These are phyloP conservation scores for Dromaius novaehollandiae DNA, from an alignment of 2,113 vertebrate species.

Conservation along the genomic window DNA sequence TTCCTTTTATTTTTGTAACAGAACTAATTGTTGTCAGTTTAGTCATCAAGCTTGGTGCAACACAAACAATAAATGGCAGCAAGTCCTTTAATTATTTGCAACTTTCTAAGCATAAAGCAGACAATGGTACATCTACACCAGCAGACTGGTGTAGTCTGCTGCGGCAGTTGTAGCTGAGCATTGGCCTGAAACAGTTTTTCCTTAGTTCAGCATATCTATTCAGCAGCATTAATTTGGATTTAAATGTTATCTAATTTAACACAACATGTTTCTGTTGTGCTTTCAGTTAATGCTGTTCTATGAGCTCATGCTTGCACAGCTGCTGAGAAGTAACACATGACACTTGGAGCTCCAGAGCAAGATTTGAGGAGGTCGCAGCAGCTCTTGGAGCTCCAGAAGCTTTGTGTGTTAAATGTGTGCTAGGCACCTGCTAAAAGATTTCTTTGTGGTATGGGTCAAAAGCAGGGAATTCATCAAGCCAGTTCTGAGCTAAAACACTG, in stretches of 20 bases:
- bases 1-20: background rate
- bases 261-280: background rate
- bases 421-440: background rate
- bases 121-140: background rate
- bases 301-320: background rate
- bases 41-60: background rate
- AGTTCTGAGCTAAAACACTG: background rate
- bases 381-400: background rate
- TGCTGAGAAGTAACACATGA: background rate
- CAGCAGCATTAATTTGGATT: background rate
- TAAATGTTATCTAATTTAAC: background rate
- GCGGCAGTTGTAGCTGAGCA: background rate
- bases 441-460: background rate
- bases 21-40: background rate
- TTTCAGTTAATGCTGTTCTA: background rate
- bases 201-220: background rate
- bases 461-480: background rate
- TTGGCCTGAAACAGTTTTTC: background rate
- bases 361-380: background rate
- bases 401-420: background rate
- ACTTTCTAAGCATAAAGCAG: background rate
- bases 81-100: background rate
- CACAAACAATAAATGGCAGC: background rate
- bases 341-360: background rate
- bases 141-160: background rate